Base-by-base conservation (phyloP, 2,888 invertebrate species). In the Heliconius ethilla region DNA sequence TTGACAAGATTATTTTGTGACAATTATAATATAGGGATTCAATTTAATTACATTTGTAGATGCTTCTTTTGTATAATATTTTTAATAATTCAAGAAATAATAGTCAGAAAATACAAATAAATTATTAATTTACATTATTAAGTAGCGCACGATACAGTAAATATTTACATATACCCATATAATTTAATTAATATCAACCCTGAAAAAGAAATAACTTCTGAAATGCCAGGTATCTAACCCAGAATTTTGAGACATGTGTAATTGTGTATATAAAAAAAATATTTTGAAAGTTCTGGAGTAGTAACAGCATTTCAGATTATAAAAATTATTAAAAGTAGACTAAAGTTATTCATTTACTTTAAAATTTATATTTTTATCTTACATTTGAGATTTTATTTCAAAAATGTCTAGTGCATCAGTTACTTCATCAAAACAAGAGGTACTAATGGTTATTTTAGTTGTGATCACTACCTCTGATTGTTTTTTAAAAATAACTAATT, bases 341-440 rank as follows among this genome's bases (percentile, higher is more conserved):
- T 51, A 3, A 18, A 51, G 18, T 51, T 18, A 51, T 18, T 51
- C 11, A 59, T n/a, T n/a, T 59, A 59, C 59, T 62, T 25, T n/a
- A 22, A 51, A 51, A 18, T 22, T 51, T 22, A 22, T 51, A 51
- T 51, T 2, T 51, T 51, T 22, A 7, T 51, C 0, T 51, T 7
- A 22, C 7, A 59, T 59, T n/a, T 4, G n/a, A 4, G 59, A 59
- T 59, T 59, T 59, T 59, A 59, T 59, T n/a, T 59, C 59, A n/a
- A 59, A 18, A 70, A 84, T 89, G 88, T 88, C 88, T 11, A 86
- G 82, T 80, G 82, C 80, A 45, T 87, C 88, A 10, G 81, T 87
- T 22, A 85, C 86, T 70, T 90, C 89, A 18, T 86, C 88, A 4
- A 90, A 88, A 79, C 84, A 84, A 27, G 88, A 90, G 87, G 89